Evolutionary conservation across 2,888 invertebrate genomes (phyloP), one percentile per base, ranked within the genome.

Genomic region (Apamea monoglypha): DNA sequence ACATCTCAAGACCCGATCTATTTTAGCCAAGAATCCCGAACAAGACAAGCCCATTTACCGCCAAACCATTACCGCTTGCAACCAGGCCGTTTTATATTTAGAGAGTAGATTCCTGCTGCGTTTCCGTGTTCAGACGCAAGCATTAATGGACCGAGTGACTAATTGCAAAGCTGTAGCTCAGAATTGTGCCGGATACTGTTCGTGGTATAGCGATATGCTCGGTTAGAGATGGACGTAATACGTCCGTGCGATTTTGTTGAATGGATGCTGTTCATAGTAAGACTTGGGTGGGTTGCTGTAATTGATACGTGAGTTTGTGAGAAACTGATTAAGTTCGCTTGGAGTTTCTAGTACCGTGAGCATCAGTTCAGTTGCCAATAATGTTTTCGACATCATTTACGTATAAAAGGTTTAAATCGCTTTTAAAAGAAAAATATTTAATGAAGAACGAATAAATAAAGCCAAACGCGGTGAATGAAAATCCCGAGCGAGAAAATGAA

Each of bases 171-270:
- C 91, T 85, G 83, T 80, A 81, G 80, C 36, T 77, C 76, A 89
- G 88, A 90, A 88, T 88, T 86, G 87, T 85, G 84, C 92, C 92
- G 92, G 93, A 93, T 91, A 92, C 90, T 82, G 82, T 91, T 92
- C 91, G 88, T 87, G 83, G 91, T 92, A 87, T 50, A 40, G 71
- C 63, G 71, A 69, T 78, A 78, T 81, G 77, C 77, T 89, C 76
- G 47, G 84, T 66, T 87, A 59, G 78, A 71, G 69, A 76, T 81
- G 81, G 29, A 70, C 53, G 79, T 88, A 87, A 88, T 80, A 81
- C 73, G 64, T 76, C 72, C 16, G 59, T 69, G 56, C 61, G 74
- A 72, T 76, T 83, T 74, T 83, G 71, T 80, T 80, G 61, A 80
- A 85, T 80, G 73, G 32, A 69, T 32, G 32, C 71, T 66, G 76